Evolutionary conservation across 2,888 invertebrate species (phyloP).

Genomic region (Lottia gigantea): DNA sequence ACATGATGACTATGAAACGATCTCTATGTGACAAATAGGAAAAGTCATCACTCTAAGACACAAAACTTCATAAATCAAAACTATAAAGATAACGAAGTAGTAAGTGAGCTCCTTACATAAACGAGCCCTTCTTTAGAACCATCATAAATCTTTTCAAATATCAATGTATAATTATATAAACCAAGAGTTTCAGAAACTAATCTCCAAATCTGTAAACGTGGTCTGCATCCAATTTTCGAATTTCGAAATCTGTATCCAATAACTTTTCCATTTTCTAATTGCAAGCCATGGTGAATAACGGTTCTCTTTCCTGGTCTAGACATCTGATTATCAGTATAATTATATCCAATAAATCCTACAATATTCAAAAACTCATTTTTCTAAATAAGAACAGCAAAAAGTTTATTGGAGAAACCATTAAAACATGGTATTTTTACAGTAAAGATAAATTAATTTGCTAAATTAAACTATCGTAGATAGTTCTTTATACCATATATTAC

Average conservation of each 20-base stretch:
- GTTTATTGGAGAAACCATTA: too few relatives aligned
- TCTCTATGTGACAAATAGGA: too few relatives aligned
- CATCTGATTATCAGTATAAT: neutral
- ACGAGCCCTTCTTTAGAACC: neutral
- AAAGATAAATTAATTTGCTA: too few relatives aligned
- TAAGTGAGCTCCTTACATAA: neutral
- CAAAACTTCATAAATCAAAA: too few relatives aligned
- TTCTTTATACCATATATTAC: too few relatives aligned
- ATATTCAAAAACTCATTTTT: neutral
- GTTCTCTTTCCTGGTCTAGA: neutral
- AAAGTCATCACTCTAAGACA: too few relatives aligned
- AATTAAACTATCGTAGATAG: too few relatives aligned
- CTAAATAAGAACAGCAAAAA: too few relatives aligned
- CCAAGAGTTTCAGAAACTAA: neutral
- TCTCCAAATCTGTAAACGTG: neutral
- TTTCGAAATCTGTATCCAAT: conserved; percentile 2
- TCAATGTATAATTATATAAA: neutral
- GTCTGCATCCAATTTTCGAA: neutral
- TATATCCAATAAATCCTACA: conserved; percentile 4
- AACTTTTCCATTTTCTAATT: neutral
- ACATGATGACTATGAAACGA: too few relatives aligned
- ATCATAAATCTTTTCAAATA: conserved; percentile 1
- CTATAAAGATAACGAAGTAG: too few relatives aligned
- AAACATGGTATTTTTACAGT: too few relatives aligned
- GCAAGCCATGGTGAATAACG: neutral